A percentile compares a stretch with the other conserved stretches of the same genome.
Evolutionary conservation across 2,888 invertebrate genomes (phyloP).

Genomic region (Polyommatus iphigenia): DNA sequence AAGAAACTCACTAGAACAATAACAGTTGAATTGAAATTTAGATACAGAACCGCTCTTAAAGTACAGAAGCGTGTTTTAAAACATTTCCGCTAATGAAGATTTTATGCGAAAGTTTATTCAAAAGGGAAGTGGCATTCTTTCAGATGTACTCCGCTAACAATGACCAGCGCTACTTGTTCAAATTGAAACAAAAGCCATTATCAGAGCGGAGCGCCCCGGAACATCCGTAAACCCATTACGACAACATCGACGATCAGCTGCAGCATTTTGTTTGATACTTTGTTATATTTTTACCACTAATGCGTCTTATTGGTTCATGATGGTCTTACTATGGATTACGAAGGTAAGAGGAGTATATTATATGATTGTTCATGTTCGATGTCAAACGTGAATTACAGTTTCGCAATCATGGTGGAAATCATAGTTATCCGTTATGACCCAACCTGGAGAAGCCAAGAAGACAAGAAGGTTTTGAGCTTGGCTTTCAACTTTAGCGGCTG

Average conservation of each 20-base stretch:
- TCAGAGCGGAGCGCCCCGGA: slow-evolving; percentile 46
- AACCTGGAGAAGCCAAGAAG: too few species aligned
- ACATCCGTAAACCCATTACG: slow-evolving; percentile 47
- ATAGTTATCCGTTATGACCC: too few species aligned
- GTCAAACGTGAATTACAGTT: too few species aligned
- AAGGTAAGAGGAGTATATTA: too few species aligned
- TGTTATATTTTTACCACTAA: not conserved
- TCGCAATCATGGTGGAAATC: too few species aligned
- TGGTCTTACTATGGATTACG: not conserved
- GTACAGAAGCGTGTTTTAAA: slow-evolving; percentile 34
- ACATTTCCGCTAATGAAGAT: slow-evolving; percentile 45
- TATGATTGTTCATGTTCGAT: too few species aligned
- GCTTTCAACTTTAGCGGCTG: too few species aligned
- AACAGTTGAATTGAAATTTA: slow-evolving; percentile 28
- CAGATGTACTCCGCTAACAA: slow-evolving; percentile 37
- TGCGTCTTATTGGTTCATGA: not conserved
- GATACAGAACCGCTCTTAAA: slow-evolving; percentile 28
- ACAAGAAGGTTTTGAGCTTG: too few species aligned
- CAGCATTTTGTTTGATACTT: not conserved
- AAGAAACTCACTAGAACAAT: slow-evolving; percentile 5
- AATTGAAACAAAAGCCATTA: slow-evolving; percentile 50
- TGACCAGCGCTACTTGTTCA: slow-evolving; percentile 44
- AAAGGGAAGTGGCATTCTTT: slow-evolving; percentile 41
- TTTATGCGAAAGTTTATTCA: slow-evolving; percentile 45
- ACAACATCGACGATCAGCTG: slow-evolving; percentile 45